Evolutionary conservation across 1,140 invertebrate species (phyloP).

Genomic region (Stegodyphus dumicola): DNA sequence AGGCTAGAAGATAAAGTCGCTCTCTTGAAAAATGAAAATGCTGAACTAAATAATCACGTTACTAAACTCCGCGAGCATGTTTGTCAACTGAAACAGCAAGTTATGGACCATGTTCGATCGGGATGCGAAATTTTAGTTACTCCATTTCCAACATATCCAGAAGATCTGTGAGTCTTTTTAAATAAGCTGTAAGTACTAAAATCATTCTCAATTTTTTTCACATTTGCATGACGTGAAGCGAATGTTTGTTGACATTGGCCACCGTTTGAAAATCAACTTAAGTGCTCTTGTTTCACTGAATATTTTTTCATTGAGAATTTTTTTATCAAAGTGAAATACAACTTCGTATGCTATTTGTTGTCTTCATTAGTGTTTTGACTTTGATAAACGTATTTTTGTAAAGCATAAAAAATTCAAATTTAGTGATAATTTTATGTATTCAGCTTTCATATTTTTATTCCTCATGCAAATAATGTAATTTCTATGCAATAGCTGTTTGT

Average conservation of each 20-base stretch:
- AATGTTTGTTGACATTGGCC: slow-evolving; percentile 23
- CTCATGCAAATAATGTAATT: too few relatives aligned
- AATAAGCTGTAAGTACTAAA: slow-evolving; percentile 25
- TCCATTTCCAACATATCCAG: not conserved
- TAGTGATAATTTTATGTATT: too few relatives aligned
- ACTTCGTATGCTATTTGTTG: too few relatives aligned
- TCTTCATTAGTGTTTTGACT: too few relatives aligned
- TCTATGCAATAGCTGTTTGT: too few relatives aligned
- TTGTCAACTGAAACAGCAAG: slow-evolving; percentile 89
- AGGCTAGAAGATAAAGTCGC: slow-evolving; percentile 94
- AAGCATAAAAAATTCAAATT: too few relatives aligned
- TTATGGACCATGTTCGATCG: slow-evolving; percentile 90
- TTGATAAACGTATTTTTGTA: too few relatives aligned
- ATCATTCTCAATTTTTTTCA: slow-evolving; percentile 30
- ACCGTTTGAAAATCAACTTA: slow-evolving; percentile 16
- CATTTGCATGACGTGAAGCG: not conserved
- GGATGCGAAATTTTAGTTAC: slow-evolving; percentile 79
- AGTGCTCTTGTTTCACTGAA: not conserved
- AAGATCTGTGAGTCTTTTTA: slow-evolving; percentile 19
- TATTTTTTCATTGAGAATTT: not conserved
- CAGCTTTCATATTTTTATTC: too few relatives aligned
- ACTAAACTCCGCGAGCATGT: slow-evolving; percentile 92
- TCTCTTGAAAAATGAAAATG: slow-evolving; percentile 89
- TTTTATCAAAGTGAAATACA: too few relatives aligned
- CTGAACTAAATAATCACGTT: slow-evolving; percentile 82